These are phyloP conservation scores for Epizoanthus rinbou DNA, from an alignment of 92 coral and sea anemone genomes.

Conservation along the genomic window DNA sequence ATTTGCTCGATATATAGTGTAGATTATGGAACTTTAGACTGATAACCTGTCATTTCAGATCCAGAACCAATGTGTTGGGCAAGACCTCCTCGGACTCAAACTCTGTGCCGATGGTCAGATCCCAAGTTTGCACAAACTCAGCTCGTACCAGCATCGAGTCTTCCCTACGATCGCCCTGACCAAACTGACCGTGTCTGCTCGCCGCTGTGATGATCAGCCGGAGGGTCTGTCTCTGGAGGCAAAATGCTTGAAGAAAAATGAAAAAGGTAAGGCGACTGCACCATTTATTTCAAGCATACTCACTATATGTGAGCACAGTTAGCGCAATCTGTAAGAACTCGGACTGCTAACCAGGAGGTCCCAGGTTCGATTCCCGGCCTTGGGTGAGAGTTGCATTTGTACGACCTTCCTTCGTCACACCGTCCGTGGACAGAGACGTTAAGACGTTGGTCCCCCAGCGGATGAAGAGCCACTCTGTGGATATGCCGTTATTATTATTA, in stretches of 20 bases:
- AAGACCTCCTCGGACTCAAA: not conserved
- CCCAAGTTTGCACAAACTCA: constrained; percentile 5
- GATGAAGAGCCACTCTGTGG: no score
- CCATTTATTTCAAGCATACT: not conserved
- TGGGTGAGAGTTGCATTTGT: no score
- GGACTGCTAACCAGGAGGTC: no score
- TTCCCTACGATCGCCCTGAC: not conserved
- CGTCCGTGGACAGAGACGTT: no score
- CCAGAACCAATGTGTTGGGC: constrained; percentile 7
- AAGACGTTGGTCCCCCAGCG: no score
- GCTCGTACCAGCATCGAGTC: not conserved
- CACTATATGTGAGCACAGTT: no score
- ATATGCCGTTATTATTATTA: no score
- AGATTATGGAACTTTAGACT: no score
- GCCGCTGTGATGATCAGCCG: not conserved
- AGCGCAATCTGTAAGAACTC: no score
- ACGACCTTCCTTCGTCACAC: no score
- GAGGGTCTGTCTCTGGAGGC: not conserved
- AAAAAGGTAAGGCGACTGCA: not conserved
- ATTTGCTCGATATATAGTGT: no score
- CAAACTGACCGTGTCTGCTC: not conserved
- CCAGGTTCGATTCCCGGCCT: no score
- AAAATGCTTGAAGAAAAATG: not conserved
- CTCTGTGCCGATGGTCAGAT: constrained; percentile 14
- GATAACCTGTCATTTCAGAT: not conserved